Percentiles rank a stretch among this genome's conserved stretches.
These are phyloP conservation scores for Sylvilagus floridanus DNA, from an alignment of 2,797 vertebrate species.

Conservation along the genomic window DNA sequence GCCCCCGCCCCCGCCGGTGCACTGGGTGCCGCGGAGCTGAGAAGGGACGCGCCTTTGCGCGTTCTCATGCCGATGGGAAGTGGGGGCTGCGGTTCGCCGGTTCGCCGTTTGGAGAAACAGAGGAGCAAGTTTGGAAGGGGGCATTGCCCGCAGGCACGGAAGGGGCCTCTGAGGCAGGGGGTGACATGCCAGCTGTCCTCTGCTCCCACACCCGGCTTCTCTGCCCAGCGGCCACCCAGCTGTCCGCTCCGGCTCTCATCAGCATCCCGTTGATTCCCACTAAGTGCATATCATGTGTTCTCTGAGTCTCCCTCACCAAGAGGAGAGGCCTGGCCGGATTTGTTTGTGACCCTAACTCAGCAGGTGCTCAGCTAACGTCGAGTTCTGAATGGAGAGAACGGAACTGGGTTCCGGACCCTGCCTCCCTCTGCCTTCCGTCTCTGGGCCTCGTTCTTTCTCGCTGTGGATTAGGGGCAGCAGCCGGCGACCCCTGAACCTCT, in stretches of 20 bases:
- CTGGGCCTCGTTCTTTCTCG: not conserved
- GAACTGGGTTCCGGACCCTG: not conserved
- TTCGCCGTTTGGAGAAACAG: slow-evolving; percentile 13
- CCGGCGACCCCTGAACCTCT: not conserved
- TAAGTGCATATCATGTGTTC: not conserved
- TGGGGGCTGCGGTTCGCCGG: not conserved
- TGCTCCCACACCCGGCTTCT: not conserved
- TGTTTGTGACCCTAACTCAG: too few relatives aligned
- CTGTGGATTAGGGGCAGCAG: not conserved
- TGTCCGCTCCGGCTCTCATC: not conserved
- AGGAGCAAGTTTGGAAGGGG: not conserved
- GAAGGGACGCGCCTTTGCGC: not conserved
- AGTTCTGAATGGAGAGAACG: not conserved
- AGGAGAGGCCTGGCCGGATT: not conserved
- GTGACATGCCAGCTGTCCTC: not conserved
- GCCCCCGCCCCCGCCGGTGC: too few relatives aligned
- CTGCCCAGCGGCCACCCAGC: not conserved
- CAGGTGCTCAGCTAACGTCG: not conserved
- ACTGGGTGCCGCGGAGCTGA: not conserved
- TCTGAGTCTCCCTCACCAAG: not conserved
- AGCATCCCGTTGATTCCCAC: not conserved
- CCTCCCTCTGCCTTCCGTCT: not conserved
- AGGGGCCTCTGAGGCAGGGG: not conserved
- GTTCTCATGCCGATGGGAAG: not conserved
- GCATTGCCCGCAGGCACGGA: not conserved